Evolutionary conservation across 2,797 vertebrate species (phyloP).

Genomic region (Falco columbarius): DNA sequence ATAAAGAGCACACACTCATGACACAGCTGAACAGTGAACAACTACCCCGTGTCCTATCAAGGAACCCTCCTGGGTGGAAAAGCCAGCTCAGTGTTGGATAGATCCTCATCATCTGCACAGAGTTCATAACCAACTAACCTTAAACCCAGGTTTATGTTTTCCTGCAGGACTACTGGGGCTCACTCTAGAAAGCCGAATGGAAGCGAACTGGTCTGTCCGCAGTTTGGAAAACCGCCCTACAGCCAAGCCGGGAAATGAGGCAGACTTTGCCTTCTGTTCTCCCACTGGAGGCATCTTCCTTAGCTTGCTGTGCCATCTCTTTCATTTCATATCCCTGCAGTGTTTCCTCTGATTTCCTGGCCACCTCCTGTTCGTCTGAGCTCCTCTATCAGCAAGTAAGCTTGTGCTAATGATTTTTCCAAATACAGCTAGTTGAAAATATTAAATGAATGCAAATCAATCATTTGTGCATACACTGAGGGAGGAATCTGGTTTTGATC

Average conservation of each 20-base stretch:
- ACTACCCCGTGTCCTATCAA: neutral
- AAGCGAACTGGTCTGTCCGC: neutral
- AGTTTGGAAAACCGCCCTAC: neutral
- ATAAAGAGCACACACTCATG: neutral
- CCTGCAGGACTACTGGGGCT: neutral
- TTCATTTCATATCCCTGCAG: neutral
- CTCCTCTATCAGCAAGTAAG: neutral
- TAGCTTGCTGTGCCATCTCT: neutral
- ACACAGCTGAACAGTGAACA: neutral
- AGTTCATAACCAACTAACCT: neutral
- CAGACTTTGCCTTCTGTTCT: neutral
- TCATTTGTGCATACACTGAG: neutral
- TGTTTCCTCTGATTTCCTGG: neutral
- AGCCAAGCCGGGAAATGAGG: neutral
- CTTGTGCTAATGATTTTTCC: neutral
- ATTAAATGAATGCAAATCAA: neutral
- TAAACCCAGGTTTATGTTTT: neutral
- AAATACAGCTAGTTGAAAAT: neutral
- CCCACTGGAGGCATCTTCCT: neutral
- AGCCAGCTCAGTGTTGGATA: neutral
- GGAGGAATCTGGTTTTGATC: conserved; percentile 4
- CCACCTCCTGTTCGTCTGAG: neutral
- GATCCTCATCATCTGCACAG: neutral
- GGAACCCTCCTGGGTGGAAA: neutral
- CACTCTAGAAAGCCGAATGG: neutral